These are phyloP conservation scores for Phalacrocorax aristotelis DNA, from an alignment of 2,113 vertebrate species.

Conservation along the genomic window DNA sequence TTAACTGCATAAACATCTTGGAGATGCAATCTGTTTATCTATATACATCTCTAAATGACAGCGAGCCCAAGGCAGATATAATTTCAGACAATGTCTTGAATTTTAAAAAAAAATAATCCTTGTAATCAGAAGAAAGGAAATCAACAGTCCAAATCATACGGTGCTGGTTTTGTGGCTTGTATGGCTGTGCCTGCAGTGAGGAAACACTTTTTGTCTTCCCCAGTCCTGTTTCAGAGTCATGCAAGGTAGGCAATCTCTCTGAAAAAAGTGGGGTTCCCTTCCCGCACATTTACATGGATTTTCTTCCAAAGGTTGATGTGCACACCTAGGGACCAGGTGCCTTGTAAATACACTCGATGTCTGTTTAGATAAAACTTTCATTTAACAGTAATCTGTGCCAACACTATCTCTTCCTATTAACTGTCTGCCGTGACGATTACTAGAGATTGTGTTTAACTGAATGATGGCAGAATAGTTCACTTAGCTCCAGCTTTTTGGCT, in stretches of 20 bases:
- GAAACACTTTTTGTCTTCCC: background rate
- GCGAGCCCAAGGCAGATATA: background rate
- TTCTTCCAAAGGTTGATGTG: background rate
- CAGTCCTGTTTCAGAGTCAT: background rate
- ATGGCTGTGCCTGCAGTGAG: background rate
- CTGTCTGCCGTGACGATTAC: background rate
- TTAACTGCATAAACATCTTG: background rate
- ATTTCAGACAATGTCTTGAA: background rate
- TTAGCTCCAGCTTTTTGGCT: background rate
- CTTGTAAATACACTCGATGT: background rate
- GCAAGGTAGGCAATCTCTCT: background rate
- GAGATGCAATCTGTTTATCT: background rate
- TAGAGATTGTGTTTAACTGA: background rate
- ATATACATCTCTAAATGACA: background rate
- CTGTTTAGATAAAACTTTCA: background rate
- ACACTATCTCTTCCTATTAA: background rate
- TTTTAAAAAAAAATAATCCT: background rate
- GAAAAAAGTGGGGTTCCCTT: background rate
- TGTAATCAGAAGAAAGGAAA: background rate
- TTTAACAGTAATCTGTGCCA: background rate
- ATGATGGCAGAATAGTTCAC: background rate
- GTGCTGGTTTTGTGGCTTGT: background rate
- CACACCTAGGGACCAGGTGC: background rate
- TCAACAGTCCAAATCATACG: background rate
- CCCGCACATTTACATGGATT: background rate